Evolutionary conservation across 2,888 invertebrate species (phyloP).

Genomic region (Campoletis raptor): DNA sequence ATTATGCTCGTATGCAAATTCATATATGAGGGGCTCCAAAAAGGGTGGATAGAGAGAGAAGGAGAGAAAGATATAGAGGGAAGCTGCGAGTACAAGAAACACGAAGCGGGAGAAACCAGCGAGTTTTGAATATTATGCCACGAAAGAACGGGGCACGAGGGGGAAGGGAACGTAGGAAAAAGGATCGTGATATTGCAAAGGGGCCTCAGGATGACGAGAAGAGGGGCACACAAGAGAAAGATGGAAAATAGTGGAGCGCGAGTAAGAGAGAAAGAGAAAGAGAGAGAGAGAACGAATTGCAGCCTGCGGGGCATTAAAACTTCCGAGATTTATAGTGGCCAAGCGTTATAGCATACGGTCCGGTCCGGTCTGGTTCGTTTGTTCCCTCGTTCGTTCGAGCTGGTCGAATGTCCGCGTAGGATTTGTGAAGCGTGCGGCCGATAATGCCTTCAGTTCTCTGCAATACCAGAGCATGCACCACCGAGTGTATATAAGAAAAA

Average conservation of each 20-base stretch:
- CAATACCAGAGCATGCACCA: constrained; percentile 30
- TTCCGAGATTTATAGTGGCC: constrained; percentile 83
- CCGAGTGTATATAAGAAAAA: constrained; percentile 20
- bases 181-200: constrained; percentile 67
- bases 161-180: constrained; percentile 68
- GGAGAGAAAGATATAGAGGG: constrained; percentile 67
- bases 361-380: constrained; percentile 65
- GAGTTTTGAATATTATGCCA: constrained; percentile 61
- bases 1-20: constrained; percentile 84
- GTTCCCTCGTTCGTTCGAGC: constrained; percentile 55
- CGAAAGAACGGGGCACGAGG: constrained; percentile 49
- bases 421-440: constrained; percentile 63
- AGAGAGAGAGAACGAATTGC: constrained; percentile 72
- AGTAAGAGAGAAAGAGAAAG: constrained; percentile 63
- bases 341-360: constrained; percentile 66
- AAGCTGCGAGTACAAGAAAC: constrained; percentile 57
- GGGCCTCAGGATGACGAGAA: constrained; percentile 62
- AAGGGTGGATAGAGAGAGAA: constrained; percentile 71
- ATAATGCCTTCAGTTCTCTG: constrained; percentile 45
- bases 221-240: constrained; percentile 63
- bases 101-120: constrained; percentile 54
- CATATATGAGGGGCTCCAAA: constrained; percentile 65
- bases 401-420: constrained; percentile 64
- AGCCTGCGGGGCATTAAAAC: constrained; percentile 83
- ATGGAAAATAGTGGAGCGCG: constrained; percentile 18